Evolutionary conservation across 2,113 vertebrate species (phyloP), one percentile per base, ranked within the genome.

Genomic region (Mormoops blainvillei): DNA sequence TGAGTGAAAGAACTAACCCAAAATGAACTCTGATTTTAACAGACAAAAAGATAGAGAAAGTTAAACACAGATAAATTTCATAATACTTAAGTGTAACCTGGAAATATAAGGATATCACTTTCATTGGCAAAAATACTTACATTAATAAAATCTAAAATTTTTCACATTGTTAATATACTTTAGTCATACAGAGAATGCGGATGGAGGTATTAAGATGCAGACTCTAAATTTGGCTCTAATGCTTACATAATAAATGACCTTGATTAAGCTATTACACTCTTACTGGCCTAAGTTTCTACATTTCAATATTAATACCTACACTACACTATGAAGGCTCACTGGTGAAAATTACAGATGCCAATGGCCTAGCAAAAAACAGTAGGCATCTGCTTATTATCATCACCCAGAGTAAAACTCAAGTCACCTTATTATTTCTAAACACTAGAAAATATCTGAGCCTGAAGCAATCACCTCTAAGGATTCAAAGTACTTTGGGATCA

Each of bases 401-500:
- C 26, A 93, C 38, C 36, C 71, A 93, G 26, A 95, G 78, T 31
- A 89, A 94, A 97, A 96, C 24, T 78, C 85, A 91, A 82, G 16
- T 90, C 24, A 45, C 41, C 33, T 87, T 87, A 78, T 83, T 92
- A 90, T 52, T 54, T 87, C 43, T 58, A 96, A 78, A 14, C 33
- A 90, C 22, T 65, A 70, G 84, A 78, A 78, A 89, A 95, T 54
- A 36, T 76, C 50, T 63, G n/a, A 70, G 43, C 82, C 43, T 88
- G 11, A 7, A 96, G 52, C 52, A 96, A 88, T 86, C 78, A 86
- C 28, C 92, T 95, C 87, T 86, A 73, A 86, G 50, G 87, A 91
- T 61, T 92, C 70, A 87, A 94, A 94, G 88, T 33, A 84, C 88
- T 76, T 58, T 90, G 89, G 81, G 89, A 94, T 92, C 65, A 87